Base-by-base conservation (phyloP, 2,113 vertebrate genomes). In the Strigops habroptila region DNA sequence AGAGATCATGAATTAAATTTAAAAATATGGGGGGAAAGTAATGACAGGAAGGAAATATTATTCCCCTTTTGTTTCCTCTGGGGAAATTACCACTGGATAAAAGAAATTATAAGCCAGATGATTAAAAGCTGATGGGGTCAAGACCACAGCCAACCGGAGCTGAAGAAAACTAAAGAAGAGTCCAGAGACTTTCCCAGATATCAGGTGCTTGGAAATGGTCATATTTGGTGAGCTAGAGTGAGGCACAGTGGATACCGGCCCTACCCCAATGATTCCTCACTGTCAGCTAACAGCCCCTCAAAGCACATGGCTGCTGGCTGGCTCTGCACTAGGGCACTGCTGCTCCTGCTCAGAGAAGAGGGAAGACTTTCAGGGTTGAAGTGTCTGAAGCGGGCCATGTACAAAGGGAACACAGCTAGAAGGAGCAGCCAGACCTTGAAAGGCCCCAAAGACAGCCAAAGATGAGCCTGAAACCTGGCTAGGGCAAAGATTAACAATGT, bases 161-260 rank as follows among this genome's bases (percentile, higher is more conserved):
- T 44, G 21, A 55, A 71, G 24, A 57, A 77, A 53, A 39, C 73
- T 17, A 4, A 51, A 48, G 15, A 59, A 33, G 18, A 64, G 4
- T 23, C 6, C 14, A 69, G 33, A 46, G 33, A 46, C 24, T 48
- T 88, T 13, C 11, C 7, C 57, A 79, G 67, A 82, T 90, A 76
- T 3, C 16, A 79, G n/a, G 9, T 68, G 27, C 16, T 60, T 51
- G 76, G 65, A 65, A 83, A 69, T 1, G 15, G 6, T 60, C 52
- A 33, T 27, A 64, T 46, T 6, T 31, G 28, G 43, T 18, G 30
- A 71, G 19, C 46, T 37, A 17, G 18, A 67, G 12, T 2, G 3
- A 85, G 28, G 25, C 23, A 28, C 0, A 1, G 7, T 0, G 0
- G 79, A 30, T 28, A 67, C 5, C 8, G 28, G 67, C 9, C 18